A percentile compares a stretch with the other conserved stretches of the same genome.
Conservation (phyloP, 2,113 vertebrate genomes). For the Perca schrenkii region DNA sequence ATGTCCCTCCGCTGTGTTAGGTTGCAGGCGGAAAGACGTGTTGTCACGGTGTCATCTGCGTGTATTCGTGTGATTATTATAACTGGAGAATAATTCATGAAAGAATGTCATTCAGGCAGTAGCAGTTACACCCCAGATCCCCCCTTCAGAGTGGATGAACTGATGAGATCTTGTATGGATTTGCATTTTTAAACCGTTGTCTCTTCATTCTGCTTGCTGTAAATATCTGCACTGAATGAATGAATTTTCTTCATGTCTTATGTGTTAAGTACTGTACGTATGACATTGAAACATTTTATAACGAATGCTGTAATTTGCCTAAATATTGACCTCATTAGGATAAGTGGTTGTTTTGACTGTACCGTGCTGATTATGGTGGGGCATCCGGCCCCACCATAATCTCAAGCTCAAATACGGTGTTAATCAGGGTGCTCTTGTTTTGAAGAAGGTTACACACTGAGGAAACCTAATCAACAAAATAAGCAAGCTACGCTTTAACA, state of each 20-base stretch:
- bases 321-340: constrained; percentile 62
- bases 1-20: constrained; percentile 34
- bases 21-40: constrained; percentile 34
- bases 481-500: not conserved
- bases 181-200: constrained; percentile 2
- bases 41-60: constrained; percentile 38
- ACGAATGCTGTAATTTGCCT: constrained; percentile 50
- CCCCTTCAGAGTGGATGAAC: not conserved
- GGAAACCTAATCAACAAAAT: constrained; percentile 24
- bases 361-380: constrained; percentile 28
- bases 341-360: constrained; percentile 30
- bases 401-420: constrained; percentile 22
- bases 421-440: constrained; percentile 36
- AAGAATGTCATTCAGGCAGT: not conserved
- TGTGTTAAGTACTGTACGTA: not conserved
- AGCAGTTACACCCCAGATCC: not conserved
- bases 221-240: not conserved
- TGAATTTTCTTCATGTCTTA: not conserved
- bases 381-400: constrained; percentile 21
- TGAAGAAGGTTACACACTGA: constrained; percentile 24
- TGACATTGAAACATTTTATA: constrained; percentile 36
- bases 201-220: not conserved
- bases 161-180: constrained; percentile 7
- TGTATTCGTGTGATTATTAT: constrained; percentile 20
- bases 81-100: constrained; percentile 42